Percentiles rank a stretch among this genome's conserved stretches.
Evolutionary conservation across 2,888 invertebrate genomes (phyloP).

Genomic region (Drosophila demipolita): DNA sequence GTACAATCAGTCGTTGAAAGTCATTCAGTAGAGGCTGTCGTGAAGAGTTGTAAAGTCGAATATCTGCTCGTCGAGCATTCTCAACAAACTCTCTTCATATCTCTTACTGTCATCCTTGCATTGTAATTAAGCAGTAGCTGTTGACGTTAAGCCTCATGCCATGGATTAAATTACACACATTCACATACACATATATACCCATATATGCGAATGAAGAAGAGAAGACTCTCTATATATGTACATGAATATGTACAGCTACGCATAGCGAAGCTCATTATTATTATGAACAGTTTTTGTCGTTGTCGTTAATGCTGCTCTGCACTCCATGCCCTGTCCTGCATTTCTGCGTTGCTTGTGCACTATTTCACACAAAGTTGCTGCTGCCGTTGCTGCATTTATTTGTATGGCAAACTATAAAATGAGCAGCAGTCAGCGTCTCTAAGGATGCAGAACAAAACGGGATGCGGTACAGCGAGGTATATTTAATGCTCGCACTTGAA

Average conservation of each 20-base stretch:
- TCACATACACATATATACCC: conserved; percentile 11
- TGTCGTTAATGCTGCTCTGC: conserved; percentile 59
- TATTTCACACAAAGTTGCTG: conserved; percentile 35
- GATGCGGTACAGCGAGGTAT: conserved; percentile 35
- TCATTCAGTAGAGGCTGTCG: not conserved
- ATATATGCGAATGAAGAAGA: conserved; percentile 1
- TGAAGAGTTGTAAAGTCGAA: not conserved
- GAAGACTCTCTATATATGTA: conserved; percentile 35
- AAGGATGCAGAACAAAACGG: not conserved
- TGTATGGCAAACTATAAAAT: conserved; percentile 52
- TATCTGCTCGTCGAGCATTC: not conserved
- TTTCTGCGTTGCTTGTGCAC: not conserved
- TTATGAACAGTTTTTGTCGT: conserved; percentile 46
- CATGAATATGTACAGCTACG: not conserved
- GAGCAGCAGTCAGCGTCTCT: conserved; percentile 42
- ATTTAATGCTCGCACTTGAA: conserved; percentile 67
- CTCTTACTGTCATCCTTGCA: conserved; percentile 25
- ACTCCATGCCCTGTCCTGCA: conserved; percentile 24
- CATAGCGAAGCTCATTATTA: conserved; percentile 56
- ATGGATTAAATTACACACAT: conserved; percentile 22
- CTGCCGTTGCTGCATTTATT: conserved; percentile 33
- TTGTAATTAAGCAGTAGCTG: conserved; percentile 47
- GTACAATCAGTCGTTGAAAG: not conserved
- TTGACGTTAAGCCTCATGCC: conserved; percentile 21
- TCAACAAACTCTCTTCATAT: not conserved